These are phyloP conservation scores for Chironomus tepperi DNA, from an alignment of 1,140 invertebrate species.

Conservation along the genomic window DNA sequence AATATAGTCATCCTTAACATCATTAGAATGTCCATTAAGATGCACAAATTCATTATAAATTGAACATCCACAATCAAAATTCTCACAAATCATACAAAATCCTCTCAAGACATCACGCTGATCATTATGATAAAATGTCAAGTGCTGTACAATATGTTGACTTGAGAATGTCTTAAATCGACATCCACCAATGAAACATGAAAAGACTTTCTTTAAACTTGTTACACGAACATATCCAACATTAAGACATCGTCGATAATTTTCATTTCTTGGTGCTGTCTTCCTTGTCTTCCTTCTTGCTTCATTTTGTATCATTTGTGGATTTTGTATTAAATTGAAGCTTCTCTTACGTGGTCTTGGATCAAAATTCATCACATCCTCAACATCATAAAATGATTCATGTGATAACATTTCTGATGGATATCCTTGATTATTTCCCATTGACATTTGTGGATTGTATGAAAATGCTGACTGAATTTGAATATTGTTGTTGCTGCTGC, in stretches of 20 bases:
- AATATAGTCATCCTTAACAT: neutral
- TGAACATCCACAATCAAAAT: neutral
- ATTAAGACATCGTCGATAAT: neutral
- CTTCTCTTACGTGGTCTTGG: no score
- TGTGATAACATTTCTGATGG: no score
- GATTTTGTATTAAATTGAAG: no score
- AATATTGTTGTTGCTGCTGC: no score
- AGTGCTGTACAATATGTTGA: neutral
- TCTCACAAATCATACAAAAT: neutral
- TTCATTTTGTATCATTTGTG: no score
- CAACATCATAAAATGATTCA: no score
- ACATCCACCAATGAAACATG: neutral
- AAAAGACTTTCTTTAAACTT: neutral
- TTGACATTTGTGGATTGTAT: no score
- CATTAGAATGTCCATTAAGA: neutral
- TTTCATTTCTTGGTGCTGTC: neutral
- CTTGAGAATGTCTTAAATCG: neutral
- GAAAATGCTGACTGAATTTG: no score
- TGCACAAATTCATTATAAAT: neutral
- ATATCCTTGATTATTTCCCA: no score
- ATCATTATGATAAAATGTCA: neutral
- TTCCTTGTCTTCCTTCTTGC: neutral
- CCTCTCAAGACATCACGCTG: neutral
- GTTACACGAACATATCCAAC: neutral
- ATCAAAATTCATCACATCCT: no score